Percentiles rank a stretch among this genome's conserved stretches.
Evolutionary conservation across 1,140 invertebrate species (phyloP).

Genomic region (Papilio xuthus): DNA sequence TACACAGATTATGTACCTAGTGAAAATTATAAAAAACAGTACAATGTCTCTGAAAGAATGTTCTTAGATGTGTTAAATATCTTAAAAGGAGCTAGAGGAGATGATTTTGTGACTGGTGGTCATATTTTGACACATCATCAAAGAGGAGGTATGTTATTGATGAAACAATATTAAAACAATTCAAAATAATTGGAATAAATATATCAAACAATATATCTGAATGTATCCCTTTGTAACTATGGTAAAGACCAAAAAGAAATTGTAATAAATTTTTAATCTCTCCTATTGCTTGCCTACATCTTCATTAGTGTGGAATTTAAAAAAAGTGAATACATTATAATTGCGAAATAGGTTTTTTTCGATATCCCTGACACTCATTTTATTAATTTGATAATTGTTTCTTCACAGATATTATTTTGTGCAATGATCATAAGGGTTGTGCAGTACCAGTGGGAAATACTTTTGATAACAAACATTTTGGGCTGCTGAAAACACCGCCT

Average conservation of each 20-base stretch:
- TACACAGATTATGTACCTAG: slow-evolving; percentile 76
- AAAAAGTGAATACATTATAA: too few relatives aligned
- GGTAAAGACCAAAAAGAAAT: too few relatives aligned
- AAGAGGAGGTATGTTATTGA: slow-evolving; percentile 71
- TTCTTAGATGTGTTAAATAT: slow-evolving; percentile 74
- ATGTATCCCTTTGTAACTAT: too few relatives aligned
- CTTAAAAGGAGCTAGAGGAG: slow-evolving; percentile 61
- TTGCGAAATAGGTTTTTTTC: too few relatives aligned
- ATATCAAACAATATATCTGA: neutral
- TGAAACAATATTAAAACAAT: too few relatives aligned
- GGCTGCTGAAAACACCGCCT: slow-evolving; percentile 71
- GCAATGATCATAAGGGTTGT: slow-evolving; percentile 71
- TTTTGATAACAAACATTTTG: slow-evolving; percentile 63
- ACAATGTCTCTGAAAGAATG: slow-evolving; percentile 75
- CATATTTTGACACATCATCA: slow-evolving; percentile 83
- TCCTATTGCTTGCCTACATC: too few relatives aligned
- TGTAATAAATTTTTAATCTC: too few relatives aligned
- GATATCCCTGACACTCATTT: too few relatives aligned
- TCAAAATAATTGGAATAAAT: too few relatives aligned
- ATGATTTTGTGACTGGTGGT: slow-evolving; percentile 69
- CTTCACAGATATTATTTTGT: slow-evolving; percentile 82
- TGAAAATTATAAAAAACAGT: slow-evolving; percentile 74
- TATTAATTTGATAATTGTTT: neutral
- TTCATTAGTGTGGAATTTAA: neutral
- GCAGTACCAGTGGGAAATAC: slow-evolving; percentile 66